Base-by-base conservation (phyloP, 2,113 vertebrate species). In the Sarotherodon lohbergeri region DNA sequence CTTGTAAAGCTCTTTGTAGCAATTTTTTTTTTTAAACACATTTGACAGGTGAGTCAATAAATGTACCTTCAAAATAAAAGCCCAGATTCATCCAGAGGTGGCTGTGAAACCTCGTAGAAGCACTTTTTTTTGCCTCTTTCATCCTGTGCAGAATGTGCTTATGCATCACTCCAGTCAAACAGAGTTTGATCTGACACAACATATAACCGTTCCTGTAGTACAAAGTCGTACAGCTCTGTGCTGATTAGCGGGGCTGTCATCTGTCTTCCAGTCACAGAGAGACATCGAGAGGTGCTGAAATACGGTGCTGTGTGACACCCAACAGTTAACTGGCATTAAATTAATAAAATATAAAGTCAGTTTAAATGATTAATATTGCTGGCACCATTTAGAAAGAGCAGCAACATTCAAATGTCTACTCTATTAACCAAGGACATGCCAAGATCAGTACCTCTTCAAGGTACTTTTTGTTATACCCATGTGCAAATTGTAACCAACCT, bases 311-410 rank as follows among this genome's bases (percentile, higher is more conserved):
- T 29, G 41, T 11, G 41, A 76, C 5, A 32, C 16, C 46, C 71
- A 50, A 50, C 16, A 76, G 41, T 0, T 43, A 71, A 17, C 1
- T 11, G 71, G 24, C 43, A 1, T 50, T 52, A n/a, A 19, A 78
- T 52, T 48, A 32, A 34, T 0, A 52, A 52, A 52, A 32, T 11
- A 78, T 78, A 1, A n/a, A 11, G 4, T 78, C 19, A 34, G 46
- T 52, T 78, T 78, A n/a, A 34, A 34, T 34, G 6, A 50, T 19
- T 32, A 78, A 29, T 32, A 78, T 32, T 32, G 27, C 24, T 0
- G 1, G 4, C 43, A 19, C 43, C 14, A 1, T 17, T 17, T 43
- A 11, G 41, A 27, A 48, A 76, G 16, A 3, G 9, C 16, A 0
- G 68, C 7, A 48, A 73, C 13, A 24, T 48, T 76, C 43, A 50